Evolutionary conservation across 2,113 vertebrate species (phyloP).

Genomic region (Hepsetus odoe): DNA sequence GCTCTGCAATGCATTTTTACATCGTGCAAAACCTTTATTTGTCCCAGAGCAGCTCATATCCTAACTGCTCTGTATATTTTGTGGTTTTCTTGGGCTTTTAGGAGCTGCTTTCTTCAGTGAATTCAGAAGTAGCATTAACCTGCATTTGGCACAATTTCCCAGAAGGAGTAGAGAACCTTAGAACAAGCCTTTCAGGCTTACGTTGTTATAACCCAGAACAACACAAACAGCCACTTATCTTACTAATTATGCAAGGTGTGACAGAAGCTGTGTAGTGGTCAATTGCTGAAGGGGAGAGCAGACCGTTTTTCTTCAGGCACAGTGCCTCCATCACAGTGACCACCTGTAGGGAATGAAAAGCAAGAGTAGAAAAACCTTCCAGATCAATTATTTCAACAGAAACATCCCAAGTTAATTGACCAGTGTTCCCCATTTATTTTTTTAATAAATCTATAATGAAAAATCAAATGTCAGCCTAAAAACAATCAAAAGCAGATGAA

Average conservation of each 20-base stretch:
- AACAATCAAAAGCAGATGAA: neutral
- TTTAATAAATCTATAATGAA: neutral
- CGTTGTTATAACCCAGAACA: neutral
- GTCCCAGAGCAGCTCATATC: neutral
- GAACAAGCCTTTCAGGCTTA: neutral
- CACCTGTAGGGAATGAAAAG: too few species aligned
- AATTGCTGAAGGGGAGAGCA: neutral
- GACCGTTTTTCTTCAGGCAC: neutral
- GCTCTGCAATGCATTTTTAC: neutral
- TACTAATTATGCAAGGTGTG: neutral
- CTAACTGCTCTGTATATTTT: neutral
- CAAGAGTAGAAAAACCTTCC: too few species aligned
- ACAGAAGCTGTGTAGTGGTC: neutral
- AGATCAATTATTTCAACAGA: too few species aligned
- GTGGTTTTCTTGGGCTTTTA: neutral
- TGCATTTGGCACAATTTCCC: slow-evolving; percentile 6
- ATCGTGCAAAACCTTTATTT: neutral
- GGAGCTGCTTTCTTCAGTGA: neutral
- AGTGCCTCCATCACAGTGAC: neutral
- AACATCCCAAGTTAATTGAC: too few species aligned
- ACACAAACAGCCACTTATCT: neutral
- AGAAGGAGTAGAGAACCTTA: neutral
- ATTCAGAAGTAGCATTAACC: neutral
- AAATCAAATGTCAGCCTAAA: neutral
- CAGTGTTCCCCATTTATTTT: neutral